A percentile compares a stretch with the other conserved stretches of the same genome.
Evolutionary conservation across 2,113 vertebrate genomes (phyloP).

Genomic region (Notarius lentiginosus): DNA sequence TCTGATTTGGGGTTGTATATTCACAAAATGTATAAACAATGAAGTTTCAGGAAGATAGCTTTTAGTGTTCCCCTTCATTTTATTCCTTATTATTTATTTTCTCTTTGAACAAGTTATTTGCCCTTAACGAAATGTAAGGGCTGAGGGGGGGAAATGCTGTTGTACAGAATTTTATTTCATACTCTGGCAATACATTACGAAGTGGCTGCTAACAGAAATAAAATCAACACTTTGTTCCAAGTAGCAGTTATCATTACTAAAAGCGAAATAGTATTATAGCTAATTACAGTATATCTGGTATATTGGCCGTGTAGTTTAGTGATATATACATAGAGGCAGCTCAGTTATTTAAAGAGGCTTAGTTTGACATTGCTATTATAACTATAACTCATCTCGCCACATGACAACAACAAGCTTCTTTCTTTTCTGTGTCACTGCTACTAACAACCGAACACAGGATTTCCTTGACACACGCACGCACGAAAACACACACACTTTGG

Average conservation of each 20-base stretch:
- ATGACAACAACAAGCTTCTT: conserved; percentile 9
- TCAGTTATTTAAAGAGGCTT: neutral
- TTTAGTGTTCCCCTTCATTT: neutral
- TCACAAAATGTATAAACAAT: no score
- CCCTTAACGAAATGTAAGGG: neutral
- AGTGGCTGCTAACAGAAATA: neutral
- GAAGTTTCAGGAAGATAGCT: no score
- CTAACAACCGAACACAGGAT: neutral
- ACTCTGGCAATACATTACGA: neutral
- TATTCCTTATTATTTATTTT: neutral
- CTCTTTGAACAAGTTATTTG: neutral
- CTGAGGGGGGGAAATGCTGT: neutral
- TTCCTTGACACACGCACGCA: neutral
- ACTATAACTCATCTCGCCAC: neutral
- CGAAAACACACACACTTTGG: neutral
- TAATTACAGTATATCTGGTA: neutral
- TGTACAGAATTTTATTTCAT: neutral
- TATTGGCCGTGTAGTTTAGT: neutral
- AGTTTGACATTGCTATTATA: neutral
- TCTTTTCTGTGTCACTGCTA: neutral
- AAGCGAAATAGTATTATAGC: neutral
- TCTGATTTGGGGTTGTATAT: no score
- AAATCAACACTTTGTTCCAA: neutral
- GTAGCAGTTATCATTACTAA: neutral
- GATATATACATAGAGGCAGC: neutral